Conservation (phyloP, 2,797 vertebrate genomes). For the Phaenicophaeus curvirostris region DNA sequence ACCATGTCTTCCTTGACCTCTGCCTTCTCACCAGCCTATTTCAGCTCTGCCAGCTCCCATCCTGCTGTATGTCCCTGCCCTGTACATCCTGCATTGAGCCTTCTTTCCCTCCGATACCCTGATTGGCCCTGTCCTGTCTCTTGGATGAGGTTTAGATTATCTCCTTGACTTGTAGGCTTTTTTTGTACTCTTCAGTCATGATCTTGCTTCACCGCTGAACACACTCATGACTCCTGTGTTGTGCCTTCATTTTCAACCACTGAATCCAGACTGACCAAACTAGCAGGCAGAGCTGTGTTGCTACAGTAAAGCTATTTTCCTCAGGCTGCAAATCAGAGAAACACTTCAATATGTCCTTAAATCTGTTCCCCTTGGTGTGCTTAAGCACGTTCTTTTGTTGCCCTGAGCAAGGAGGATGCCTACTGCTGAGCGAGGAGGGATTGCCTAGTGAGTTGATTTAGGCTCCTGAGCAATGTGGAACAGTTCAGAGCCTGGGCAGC, state of each 20-base stretch:
- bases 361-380: background rate
- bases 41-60: background rate
- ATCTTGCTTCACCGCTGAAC: background rate
- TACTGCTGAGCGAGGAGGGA: background rate
- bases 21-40: background rate
- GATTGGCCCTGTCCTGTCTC: background rate
- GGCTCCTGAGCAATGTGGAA: background rate
- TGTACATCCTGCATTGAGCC: background rate
- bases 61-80: background rate
- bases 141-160: background rate
- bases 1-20: background rate
- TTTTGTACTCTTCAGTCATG: background rate
- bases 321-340: background rate
- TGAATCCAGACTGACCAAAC: background rate
- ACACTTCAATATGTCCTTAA: background rate
- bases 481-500: background rate
- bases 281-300: background rate
- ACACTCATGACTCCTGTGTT: background rate
- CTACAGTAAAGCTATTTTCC: background rate
- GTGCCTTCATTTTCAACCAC: background rate
- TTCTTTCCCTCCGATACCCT: fast-evolving
- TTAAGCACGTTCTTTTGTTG: background rate
- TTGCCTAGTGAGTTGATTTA: background rate
- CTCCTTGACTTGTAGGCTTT: background rate
- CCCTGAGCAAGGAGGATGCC: background rate